Evolutionary conservation across 2,888 invertebrate genomes (phyloP).

Genomic region (Lasioglossum figueresi): DNA sequence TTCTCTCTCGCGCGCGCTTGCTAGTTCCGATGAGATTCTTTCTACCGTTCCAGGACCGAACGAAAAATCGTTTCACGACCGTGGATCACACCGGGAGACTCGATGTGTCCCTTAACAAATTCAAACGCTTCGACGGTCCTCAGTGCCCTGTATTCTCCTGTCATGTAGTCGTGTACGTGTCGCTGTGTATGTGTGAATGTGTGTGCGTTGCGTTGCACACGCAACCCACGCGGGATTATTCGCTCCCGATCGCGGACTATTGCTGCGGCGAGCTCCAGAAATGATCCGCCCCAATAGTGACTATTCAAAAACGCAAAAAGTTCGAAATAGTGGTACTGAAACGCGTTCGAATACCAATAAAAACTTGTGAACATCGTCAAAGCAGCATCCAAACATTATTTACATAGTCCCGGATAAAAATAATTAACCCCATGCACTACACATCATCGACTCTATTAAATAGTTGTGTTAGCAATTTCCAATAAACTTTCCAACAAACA

Average conservation of each 20-base stretch:
- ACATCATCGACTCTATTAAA: not conserved
- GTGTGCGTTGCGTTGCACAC: conserved; percentile 27
- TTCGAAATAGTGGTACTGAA: not conserved
- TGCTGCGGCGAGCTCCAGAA: not conserved
- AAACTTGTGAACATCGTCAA: too few species aligned
- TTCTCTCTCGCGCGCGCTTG: conserved; percentile 3
- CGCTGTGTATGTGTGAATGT: conserved; percentile 22
- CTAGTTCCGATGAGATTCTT: conserved; percentile 10
- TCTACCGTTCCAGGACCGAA: conserved; percentile 38
- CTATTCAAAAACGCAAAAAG: not conserved
- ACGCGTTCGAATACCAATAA: not conserved
- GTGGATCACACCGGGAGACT: conserved; percentile 46
- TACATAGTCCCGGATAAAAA: not conserved
- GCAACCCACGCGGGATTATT: conserved; percentile 37
- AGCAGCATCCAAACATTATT: not conserved
- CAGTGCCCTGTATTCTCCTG: conserved; percentile 38
- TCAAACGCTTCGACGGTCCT: conserved; percentile 59
- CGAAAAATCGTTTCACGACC: conserved; percentile 45
- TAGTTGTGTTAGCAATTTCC: not conserved
- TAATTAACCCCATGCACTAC: not conserved
- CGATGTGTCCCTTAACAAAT: conserved; percentile 55
- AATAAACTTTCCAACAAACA: not conserved
- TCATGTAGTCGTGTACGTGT: conserved; percentile 39
- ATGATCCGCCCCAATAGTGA: not conserved
- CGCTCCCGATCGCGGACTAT: conserved; percentile 30